phyloP scores from a whole-genome alignment of 2,888 invertebrate genomes.

The Hirtodrosophila duncani region DNA sequence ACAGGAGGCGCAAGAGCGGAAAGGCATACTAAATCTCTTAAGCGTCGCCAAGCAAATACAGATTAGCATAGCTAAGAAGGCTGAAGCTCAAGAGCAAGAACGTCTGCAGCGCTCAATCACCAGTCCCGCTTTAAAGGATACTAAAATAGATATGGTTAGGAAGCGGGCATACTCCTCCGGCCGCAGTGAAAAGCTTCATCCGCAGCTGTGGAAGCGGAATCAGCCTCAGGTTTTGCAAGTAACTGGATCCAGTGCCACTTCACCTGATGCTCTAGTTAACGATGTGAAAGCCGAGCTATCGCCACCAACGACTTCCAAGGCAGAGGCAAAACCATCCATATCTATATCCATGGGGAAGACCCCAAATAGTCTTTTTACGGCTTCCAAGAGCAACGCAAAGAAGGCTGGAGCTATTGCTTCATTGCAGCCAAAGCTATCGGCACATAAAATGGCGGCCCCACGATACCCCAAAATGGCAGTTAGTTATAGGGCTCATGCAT shows the following conservation, averaged over 20 bases:
- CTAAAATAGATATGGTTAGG: background rate
- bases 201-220: constrained; percentile 7
- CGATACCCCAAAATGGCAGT: too few relatives aligned
- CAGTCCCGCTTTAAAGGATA: constrained; percentile 16
- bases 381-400: too few relatives aligned
- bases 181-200: constrained; percentile 3
- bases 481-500: constrained; percentile 27
- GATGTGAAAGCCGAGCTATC: too few relatives aligned
- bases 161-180: background rate
- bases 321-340: too few relatives aligned
- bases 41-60: constrained; percentile 2
- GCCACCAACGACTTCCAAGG: too few relatives aligned
- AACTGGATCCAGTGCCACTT: too few relatives aligned
- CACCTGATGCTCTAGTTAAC: too few relatives aligned
- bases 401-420: too few relatives aligned
- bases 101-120: constrained; percentile 24
- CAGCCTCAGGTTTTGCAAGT: background rate
- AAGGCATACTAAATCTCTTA: constrained; percentile 3
- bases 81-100: constrained; percentile 3
- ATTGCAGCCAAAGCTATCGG: background rate
- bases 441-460: too few relatives aligned
- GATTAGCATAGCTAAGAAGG: background rate
- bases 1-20: background rate
- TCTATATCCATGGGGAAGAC: too few relatives aligned
- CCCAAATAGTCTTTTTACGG: too few relatives aligned